Conservation (phyloP, 2,113 vertebrate genomes). For the Poicephalus meyeri region DNA sequence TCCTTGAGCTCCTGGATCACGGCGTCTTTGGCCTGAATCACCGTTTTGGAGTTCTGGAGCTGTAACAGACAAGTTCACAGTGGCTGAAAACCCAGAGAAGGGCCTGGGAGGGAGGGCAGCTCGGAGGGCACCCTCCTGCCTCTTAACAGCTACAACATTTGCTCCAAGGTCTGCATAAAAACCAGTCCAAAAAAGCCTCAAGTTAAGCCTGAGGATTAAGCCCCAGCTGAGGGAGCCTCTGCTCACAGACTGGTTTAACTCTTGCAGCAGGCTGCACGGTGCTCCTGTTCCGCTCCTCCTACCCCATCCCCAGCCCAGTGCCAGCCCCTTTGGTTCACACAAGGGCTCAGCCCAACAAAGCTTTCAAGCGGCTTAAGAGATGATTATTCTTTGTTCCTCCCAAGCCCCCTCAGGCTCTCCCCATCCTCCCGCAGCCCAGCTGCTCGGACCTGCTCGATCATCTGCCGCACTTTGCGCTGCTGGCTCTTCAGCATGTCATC, state of each 20-base stretch:
- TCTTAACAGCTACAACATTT: not conserved
- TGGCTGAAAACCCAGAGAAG: not conserved
- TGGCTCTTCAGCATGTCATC: slow-evolving; percentile 96
- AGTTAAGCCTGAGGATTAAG: not conserved
- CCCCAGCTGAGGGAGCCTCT: not conserved
- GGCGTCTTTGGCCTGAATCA: slow-evolving; percentile 87
- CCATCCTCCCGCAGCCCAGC: fast-evolving
- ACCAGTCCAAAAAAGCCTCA: not conserved
- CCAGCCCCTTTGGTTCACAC: not conserved
- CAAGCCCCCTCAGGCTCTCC: not conserved
- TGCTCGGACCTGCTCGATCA: slow-evolving; percentile 91
- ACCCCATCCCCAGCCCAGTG: not conserved
- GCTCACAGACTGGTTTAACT: not conserved
- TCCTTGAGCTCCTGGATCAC: slow-evolving; percentile 91
- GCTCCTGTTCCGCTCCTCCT: not conserved
- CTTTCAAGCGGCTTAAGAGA: not conserved
- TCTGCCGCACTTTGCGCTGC: slow-evolving; percentile 93
- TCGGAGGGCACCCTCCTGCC: not conserved
- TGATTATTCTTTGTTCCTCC: no score
- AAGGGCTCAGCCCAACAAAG: not conserved
- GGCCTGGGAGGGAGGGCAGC: not conserved
- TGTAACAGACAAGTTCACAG: slow-evolving; percentile 27
- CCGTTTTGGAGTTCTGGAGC: slow-evolving; percentile 93
- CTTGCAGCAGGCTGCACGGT: not conserved
- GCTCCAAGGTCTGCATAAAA: not conserved